Conservation (phyloP, 2,888 invertebrate genomes). For the Ommatoiulus sabulosus region DNA sequence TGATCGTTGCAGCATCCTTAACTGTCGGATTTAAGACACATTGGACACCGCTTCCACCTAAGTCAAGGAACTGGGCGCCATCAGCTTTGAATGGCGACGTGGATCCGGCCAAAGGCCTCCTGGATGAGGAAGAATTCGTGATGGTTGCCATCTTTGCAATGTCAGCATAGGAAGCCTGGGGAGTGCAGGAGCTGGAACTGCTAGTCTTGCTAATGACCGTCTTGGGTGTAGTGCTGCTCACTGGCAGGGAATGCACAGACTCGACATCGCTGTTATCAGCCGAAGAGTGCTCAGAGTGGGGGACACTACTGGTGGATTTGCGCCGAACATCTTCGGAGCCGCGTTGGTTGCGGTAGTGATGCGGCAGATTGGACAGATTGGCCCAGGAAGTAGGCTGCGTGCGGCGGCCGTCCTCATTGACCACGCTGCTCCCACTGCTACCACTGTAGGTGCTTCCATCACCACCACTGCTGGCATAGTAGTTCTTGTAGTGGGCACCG, state of each 20-base stretch:
- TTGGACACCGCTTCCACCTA: not conserved
- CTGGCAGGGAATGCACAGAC: constrained; percentile 86
- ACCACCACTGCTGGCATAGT: not conserved
- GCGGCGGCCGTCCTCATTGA: constrained; percentile 16
- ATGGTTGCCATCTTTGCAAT: constrained; percentile 72
- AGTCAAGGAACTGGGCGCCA: not conserved
- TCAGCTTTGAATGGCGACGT: not conserved
- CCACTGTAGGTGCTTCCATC: constrained; percentile 60
- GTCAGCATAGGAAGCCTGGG: constrained; percentile 82
- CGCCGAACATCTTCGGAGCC: constrained; percentile 65
- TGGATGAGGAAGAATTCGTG: not conserved
- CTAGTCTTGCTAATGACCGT: constrained; percentile 64
- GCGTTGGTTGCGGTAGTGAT: constrained; percentile 59
- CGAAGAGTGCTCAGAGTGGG: constrained; percentile 82
- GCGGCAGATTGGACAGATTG: constrained; percentile 56
- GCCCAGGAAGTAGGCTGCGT: constrained; percentile 29
- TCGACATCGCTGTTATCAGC: constrained; percentile 84
- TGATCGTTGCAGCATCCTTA: not conserved
- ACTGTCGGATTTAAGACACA: not conserved
- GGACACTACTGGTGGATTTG: constrained; percentile 82
- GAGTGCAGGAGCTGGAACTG: constrained; percentile 67
- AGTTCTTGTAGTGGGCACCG: not conserved
- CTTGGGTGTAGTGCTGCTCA: constrained; percentile 70
- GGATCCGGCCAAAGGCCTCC: not conserved
- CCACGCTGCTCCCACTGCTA: constrained; percentile 59